Percentiles rank a stretch among this genome's conserved stretches.
These are phyloP conservation scores for Coenonympha glycerion DNA, from an alignment of 2,888 invertebrate species.

Conservation along the genomic window DNA sequence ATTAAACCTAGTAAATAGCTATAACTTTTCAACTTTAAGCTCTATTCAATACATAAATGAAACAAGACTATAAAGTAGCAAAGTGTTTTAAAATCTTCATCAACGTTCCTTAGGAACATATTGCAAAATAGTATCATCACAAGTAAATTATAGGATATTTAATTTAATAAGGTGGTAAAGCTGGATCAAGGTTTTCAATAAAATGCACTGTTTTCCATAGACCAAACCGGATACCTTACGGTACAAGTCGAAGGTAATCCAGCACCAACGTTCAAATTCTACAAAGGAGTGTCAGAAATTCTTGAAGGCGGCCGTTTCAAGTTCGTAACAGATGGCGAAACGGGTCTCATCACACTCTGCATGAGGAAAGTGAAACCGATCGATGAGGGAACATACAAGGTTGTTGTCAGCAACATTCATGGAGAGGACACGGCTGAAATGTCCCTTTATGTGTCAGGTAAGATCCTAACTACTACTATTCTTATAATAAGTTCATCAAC, in stretches of 20 bases:
- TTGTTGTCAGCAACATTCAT: conserved; percentile 93
- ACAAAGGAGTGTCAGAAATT: conserved; percentile 94
- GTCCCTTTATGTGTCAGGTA: conserved; percentile 96
- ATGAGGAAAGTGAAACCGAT: conserved; percentile 97
- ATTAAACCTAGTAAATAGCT: too few species aligned
- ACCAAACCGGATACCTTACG: conserved; percentile 93
- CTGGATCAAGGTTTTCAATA: too few species aligned
- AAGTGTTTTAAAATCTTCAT: too few species aligned
- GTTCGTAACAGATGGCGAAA: conserved; percentile 94
- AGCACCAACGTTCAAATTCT: conserved; percentile 95
- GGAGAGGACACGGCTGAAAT: conserved; percentile 98
- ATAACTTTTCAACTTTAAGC: neutral
- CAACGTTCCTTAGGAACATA: too few species aligned
- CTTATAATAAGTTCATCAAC: too few species aligned
- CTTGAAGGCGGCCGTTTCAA: conserved; percentile 97
- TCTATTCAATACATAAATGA: neutral
- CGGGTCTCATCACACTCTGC: conserved; percentile 92
- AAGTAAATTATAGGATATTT: too few species aligned
- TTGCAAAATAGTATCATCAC: too few species aligned
- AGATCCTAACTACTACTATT: too few species aligned
- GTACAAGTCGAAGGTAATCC: conserved; percentile 96
- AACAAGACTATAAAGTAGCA: too few species aligned
- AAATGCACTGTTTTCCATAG: conserved; percentile 67
- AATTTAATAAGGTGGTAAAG: too few species aligned
- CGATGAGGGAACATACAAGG: conserved; percentile 97